phyloP scores from a whole-genome alignment of 2,888 invertebrate genomes.

The Drosophila meridionalis region DNA sequence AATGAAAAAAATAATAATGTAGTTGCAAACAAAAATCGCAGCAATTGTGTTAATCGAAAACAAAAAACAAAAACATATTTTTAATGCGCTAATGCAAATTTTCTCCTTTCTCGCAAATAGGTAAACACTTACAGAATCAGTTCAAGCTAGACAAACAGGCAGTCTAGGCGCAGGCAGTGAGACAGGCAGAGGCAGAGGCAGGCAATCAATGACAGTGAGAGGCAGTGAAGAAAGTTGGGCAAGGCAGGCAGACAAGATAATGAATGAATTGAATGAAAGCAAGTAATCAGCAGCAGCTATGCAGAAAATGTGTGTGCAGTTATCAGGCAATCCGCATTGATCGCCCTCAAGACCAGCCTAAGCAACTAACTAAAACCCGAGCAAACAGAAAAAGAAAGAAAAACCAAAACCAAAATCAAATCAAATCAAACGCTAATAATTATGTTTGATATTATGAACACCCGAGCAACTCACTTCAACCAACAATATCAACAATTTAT shows the following conservation, averaged over 20 bases:
- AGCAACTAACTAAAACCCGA: slow-evolving; percentile 44
- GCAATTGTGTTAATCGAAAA: slow-evolving; percentile 33
- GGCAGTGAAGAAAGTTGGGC: slow-evolving; percentile 65
- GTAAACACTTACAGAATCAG: slow-evolving; percentile 82
- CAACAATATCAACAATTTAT: slow-evolving; percentile 44
- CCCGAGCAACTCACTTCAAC: slow-evolving; percentile 42
- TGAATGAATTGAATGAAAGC: slow-evolving; percentile 25
- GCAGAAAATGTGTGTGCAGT: slow-evolving; percentile 46
- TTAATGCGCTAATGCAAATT: slow-evolving; percentile 74
- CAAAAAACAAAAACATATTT: slow-evolving; percentile 25
- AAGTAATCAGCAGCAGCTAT: slow-evolving; percentile 49
- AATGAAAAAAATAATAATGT: slow-evolving; percentile 23
- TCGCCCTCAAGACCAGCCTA: slow-evolving; percentile 49
- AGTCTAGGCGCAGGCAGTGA: slow-evolving; percentile 78
- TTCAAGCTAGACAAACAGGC: slow-evolving; percentile 77
- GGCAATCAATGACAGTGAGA: slow-evolving; percentile 63
- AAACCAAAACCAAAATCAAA: slow-evolving; percentile 26
- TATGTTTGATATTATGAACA: slow-evolving; percentile 28
- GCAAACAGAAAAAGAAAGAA: slow-evolving; percentile 6
- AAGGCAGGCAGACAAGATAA: slow-evolving; percentile 69
- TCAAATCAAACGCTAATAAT: slow-evolving; percentile 25
- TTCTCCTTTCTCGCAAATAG: slow-evolving; percentile 83
- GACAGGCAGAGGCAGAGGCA: slow-evolving; percentile 43
- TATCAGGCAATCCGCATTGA: slow-evolving; percentile 45
- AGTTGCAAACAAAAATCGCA: slow-evolving; percentile 27